phyloP scores from a whole-genome alignment of 2,113 vertebrate genomes.

The Amphilophus citrinellus region DNA sequence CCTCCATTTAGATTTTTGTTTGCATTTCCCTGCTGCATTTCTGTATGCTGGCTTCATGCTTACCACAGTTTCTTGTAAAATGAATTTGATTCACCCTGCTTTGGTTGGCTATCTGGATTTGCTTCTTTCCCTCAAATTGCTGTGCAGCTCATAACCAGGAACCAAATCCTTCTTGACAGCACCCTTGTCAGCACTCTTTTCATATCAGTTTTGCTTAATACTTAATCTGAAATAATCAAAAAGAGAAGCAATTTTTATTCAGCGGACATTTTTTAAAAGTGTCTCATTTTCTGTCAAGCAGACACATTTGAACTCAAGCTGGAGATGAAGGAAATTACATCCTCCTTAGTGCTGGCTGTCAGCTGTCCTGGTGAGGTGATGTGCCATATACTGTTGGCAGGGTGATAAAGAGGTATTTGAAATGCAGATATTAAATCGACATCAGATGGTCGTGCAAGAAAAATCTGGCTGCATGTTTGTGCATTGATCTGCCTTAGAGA shows the following conservation, averaged over 20 bases:
- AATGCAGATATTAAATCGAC: conserved; percentile 40
- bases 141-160: not conserved
- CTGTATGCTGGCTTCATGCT: not conserved
- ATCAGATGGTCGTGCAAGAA: not conserved
- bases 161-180: not conserved
- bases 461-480: conserved; percentile 10
- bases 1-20: not conserved
- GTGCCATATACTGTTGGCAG: conserved; percentile 9
- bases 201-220: not conserved
- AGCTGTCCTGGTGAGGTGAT: not conserved
- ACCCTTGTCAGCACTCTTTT: not conserved
- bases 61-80: not conserved
- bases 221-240: not conserved
- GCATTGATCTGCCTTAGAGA: conserved; percentile 12
- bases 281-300: conserved; percentile 1
- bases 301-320: conserved; percentile 10
- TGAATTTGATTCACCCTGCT: not conserved
- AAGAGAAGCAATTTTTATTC: conserved; percentile 1
- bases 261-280: not conserved
- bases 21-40: not conserved
- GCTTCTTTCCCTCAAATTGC: not conserved
- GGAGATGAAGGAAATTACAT: conserved; percentile 22
- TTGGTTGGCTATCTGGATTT: not conserved
- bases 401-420: conserved; percentile 40
- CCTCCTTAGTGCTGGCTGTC: conserved; percentile 3